These are phyloP conservation scores for Meriones unguiculatus DNA, from an alignment of 2,113 vertebrate species.

Conservation along the genomic window DNA sequence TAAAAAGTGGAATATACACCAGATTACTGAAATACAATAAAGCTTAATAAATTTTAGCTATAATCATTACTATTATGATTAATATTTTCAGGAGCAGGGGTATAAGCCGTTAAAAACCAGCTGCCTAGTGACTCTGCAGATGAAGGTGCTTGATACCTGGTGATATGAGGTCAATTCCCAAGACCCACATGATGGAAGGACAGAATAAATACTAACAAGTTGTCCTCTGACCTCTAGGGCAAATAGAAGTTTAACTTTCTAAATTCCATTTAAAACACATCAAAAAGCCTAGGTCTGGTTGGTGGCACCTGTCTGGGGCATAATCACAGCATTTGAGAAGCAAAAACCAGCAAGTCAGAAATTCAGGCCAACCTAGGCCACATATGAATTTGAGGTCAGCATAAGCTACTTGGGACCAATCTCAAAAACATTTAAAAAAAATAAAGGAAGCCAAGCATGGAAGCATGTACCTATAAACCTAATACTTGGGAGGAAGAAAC, in stretches of 20 bases:
- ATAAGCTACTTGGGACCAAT: not conserved
- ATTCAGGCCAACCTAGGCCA: not conserved
- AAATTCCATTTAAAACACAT: not conserved
- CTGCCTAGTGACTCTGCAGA: not conserved
- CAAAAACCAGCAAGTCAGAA: not conserved
- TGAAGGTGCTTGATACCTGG: not conserved
- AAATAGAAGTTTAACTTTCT: not conserved
- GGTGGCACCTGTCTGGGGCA: not conserved
- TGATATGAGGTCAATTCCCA: not conserved
- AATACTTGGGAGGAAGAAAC: not conserved
- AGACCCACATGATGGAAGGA: not conserved
- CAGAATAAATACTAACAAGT: not conserved
- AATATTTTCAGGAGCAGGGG: not conserved
- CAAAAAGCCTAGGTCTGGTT: not conserved
- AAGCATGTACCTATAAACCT: not conserved
- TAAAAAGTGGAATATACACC: not conserved
- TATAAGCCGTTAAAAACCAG: not conserved
- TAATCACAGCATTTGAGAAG: not conserved
- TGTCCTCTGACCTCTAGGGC: not conserved
- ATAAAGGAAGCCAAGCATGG: not conserved
- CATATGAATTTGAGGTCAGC: not conserved
- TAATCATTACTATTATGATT: not conserved
- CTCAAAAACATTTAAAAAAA: not conserved
- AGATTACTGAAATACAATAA: not conserved
- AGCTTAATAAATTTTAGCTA: not conserved